phyloP scores from a whole-genome alignment of 2,113 vertebrate genomes.

The Nothobranchius kuhntae region DNA sequence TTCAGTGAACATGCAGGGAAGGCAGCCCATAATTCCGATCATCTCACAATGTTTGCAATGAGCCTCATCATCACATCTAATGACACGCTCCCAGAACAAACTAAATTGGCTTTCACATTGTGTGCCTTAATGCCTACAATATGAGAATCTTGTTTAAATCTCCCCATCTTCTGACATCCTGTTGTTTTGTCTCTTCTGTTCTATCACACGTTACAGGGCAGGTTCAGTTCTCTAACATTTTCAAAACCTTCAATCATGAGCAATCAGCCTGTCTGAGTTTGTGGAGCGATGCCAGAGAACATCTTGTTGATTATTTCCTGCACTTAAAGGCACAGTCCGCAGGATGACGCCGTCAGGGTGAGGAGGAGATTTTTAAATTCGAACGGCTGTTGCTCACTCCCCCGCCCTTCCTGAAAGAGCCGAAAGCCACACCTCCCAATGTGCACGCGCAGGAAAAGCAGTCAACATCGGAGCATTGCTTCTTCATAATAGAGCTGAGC shows the following conservation, averaged over 20 bases:
- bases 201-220: conserved; percentile 1
- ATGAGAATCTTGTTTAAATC: not conserved
- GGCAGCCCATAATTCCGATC: conserved; percentile 17
- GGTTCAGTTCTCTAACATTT: not conserved
- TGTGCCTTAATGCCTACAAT: not conserved
- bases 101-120: not conserved
- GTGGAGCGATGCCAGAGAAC: not conserved
- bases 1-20: conserved; percentile 15
- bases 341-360: too few species aligned
- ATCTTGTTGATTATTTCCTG: conserved; percentile 4
- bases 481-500: too few species aligned
- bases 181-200: conserved; percentile 3
- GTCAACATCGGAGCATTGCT: too few species aligned
- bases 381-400: too few species aligned
- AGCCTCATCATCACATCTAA: conserved; percentile 15
- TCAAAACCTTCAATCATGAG: not conserved
- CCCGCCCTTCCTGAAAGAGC: too few species aligned
- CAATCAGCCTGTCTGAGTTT: conserved; percentile 8
- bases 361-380: too few species aligned
- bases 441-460: too few species aligned
- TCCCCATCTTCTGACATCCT: not conserved
- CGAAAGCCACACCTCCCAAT: too few species aligned
- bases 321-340: too few species aligned
- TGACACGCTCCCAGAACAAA: conserved; percentile 3
- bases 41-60: conserved; percentile 18